Evolutionary conservation across 2,113 vertebrate genomes (phyloP).

Genomic region (Cariama cristata): DNA sequence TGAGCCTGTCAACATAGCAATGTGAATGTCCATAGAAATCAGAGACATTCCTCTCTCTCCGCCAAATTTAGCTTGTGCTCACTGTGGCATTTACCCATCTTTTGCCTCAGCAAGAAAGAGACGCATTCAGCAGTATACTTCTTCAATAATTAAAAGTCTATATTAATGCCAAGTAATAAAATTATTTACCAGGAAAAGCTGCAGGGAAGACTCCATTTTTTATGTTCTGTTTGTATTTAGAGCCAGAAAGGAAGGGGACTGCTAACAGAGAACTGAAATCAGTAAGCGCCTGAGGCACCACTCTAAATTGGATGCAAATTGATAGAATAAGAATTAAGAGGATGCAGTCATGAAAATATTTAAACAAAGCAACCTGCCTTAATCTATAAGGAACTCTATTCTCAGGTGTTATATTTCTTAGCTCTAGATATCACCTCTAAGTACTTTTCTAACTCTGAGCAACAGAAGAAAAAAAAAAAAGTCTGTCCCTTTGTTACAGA

Average conservation of each 20-base stretch:
- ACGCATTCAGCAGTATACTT: background rate
- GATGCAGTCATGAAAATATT: constrained; percentile 42
- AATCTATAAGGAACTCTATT: constrained; percentile 22
- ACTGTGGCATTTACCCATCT: background rate
- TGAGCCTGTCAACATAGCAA: background rate
- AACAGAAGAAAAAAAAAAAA: background rate
- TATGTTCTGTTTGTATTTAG: constrained; percentile 25
- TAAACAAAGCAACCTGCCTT: background rate
- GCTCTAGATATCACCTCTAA: background rate
- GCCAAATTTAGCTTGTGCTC: background rate
- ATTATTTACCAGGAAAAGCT: constrained; percentile 39
- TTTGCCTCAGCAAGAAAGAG: background rate
- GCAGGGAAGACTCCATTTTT: constrained; percentile 10
- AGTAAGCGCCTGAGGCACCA: constrained; percentile 31
- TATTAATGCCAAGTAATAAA: constrained; percentile 47
- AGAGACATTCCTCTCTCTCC: background rate
- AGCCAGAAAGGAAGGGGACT: background rate
- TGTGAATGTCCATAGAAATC: background rate
- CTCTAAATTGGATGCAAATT: constrained; percentile 49
- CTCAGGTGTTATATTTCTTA: background rate
- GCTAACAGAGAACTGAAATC: constrained; percentile 2
- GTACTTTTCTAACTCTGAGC: background rate
- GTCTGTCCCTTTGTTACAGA: background rate
- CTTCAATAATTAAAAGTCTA: constrained; percentile 34
- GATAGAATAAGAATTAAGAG: constrained; percentile 39